Base-by-base conservation (phyloP, 2,888 invertebrate genomes). In the Julus scandinavius region DNA sequence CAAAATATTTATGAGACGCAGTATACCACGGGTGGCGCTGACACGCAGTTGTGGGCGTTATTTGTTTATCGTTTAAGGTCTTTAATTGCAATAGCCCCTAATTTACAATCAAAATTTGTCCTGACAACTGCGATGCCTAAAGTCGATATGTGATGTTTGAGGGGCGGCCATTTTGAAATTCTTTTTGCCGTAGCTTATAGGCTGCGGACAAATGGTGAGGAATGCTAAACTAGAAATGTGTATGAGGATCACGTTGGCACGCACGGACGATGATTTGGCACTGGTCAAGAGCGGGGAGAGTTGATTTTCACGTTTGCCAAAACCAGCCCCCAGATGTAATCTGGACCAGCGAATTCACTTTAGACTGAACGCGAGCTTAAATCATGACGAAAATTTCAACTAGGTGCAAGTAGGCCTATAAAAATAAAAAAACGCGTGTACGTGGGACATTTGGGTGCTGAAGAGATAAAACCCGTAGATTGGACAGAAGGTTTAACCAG, bases 231-330 rank as follows among this genome's bases (percentile, higher is more conserved):
- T 20, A 29, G 29, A 72, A 72, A 72, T 72, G 72, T 9, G 72
- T 72, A 72, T 72, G 72, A n/a, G 72, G 29, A 72, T 72, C 72
- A 72, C 72, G 72, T 72, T 29, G 72, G n/a, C 58, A 72, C 58
- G 17, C 58, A 58, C 15, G 58, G 58, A 58, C 58, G 58, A 72
- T 72, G 72, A 72, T 72, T 72, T 72, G 72, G 72, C 72, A 72
- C 29, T 72, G 72, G 72, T 72, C 72, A 72, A 72, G 7, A 29
- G 72, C 7, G 11, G 72, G 72, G 72, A 29, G 72, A 72, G 29
- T 72, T 5, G 72, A 72, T 72, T 72, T 72, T 72, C 72, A 72
- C 72, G 29, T 72, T 72, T n/a, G 20, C n/a, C 9, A 29, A 72
- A 72, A n/a, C n/a, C 72, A 9, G 2, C 6, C 72, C 72, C 29